Conservation (phyloP, 23 tunicate species). For the Trididemnum clinides region DNA sequence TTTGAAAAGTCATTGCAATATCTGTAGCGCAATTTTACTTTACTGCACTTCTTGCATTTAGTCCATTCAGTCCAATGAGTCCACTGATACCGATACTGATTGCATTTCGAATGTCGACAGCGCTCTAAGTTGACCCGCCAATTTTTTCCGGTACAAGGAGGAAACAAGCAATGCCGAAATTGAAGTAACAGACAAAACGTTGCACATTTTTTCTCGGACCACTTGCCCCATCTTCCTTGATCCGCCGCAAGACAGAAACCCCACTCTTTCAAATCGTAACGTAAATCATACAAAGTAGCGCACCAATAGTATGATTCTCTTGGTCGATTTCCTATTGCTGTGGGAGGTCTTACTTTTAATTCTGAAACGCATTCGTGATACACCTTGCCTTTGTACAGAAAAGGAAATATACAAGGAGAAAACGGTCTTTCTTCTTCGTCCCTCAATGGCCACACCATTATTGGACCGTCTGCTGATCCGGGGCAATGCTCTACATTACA, state of each 20-base stretch:
- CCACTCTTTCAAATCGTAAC: neutral
- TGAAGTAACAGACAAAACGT: neutral
- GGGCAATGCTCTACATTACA: constrained; percentile 13
- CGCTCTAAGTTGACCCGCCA: neutral
- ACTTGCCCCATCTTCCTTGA: constrained; percentile 8
- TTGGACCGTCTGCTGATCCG: constrained; percentile 5
- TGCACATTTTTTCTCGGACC: neutral
- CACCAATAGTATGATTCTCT: neutral
- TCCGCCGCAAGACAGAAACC: neutral
- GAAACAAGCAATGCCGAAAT: neutral
- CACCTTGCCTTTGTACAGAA: neutral
- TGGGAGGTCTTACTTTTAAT: neutral
- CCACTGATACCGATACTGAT: neutral
- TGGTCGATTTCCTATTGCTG: neutral
- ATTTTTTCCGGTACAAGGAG: neutral
- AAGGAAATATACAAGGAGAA: constrained; percentile 34
- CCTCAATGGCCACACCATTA: neutral
- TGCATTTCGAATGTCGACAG: neutral
- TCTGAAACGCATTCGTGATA: neutral
- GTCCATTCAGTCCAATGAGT: constrained; percentile 13
- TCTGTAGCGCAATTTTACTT: neutral
- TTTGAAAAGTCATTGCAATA: neutral
- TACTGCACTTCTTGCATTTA: neutral
- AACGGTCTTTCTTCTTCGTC: neutral
- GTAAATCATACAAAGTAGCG: neutral